phyloP scores from a whole-genome alignment of 2,888 invertebrate genomes.

The Cataglyphis cursor region DNA sequence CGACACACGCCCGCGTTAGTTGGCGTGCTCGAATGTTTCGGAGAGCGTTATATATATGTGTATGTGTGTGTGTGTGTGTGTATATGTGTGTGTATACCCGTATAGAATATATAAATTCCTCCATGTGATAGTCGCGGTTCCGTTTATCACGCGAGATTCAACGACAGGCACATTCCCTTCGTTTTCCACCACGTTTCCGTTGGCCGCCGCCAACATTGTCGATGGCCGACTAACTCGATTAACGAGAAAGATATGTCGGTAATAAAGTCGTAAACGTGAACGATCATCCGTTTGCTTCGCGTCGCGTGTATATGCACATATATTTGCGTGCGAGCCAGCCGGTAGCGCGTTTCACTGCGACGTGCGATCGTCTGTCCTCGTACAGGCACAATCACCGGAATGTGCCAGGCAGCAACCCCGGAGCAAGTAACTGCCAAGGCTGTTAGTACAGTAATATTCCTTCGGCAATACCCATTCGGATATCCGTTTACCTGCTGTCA shows the following conservation, averaged over 20 bases:
- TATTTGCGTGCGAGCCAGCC: constrained; percentile 23
- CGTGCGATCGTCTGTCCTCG: constrained; percentile 24
- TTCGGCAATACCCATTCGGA: constrained; percentile 64
- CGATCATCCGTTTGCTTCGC: constrained; percentile 22
- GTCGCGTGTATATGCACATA: background rate
- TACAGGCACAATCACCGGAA: constrained; percentile 14
- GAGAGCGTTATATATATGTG: too few relatives aligned
- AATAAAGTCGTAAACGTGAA: constrained; percentile 71
- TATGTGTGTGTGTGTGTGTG: background rate
- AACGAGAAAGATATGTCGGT: constrained; percentile 71
- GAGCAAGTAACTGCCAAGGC: constrained; percentile 62
- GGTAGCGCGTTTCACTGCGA: background rate
- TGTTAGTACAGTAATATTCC: constrained; percentile 74
- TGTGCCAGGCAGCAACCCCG: constrained; percentile 38
- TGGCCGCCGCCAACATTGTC: background rate
- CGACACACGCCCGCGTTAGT: background rate
- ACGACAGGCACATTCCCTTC: background rate
- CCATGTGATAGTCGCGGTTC: background rate
- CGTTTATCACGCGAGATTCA: background rate
- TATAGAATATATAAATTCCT: constrained; percentile 33
- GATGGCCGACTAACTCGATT: constrained; percentile 29
- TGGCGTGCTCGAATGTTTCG: background rate
- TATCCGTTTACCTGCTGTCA: constrained; percentile 59
- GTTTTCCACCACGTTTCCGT: background rate
- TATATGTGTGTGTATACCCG: background rate